Percentiles rank a stretch among this genome's conserved stretches.
phyloP scores from a whole-genome alignment of 1,140 invertebrate species.

The Trichomalopsis sarcophagae region DNA sequence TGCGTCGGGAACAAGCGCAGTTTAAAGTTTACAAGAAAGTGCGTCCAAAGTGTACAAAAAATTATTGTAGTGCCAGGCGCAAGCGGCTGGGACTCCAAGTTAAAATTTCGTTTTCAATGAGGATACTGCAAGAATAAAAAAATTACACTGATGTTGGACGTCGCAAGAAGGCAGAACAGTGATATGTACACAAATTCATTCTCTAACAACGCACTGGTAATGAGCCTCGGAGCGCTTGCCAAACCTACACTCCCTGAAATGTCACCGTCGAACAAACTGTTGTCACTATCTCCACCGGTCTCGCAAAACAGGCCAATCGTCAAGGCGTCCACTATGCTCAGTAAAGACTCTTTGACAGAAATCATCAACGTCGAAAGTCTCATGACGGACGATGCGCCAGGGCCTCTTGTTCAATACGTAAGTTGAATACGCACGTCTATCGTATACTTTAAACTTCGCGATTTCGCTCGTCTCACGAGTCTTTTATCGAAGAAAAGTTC shows the following conservation, averaged over 20 bases:
- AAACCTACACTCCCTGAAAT: conserved; percentile 9
- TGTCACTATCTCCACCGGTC: not conserved
- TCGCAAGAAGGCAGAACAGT: conserved; percentile 21
- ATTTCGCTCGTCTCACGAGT: no score
- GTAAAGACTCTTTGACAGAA: conserved; percentile 57
- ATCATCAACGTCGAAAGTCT: conserved; percentile 59
- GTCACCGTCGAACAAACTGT: not conserved
- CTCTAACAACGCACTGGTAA: conserved; percentile 49
- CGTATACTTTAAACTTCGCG: no score
- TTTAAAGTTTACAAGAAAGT: no score
- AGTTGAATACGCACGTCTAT: conserved; percentile 12
- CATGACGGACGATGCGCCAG: conserved; percentile 39
- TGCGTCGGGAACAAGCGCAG: no score
- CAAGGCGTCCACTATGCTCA: conserved; percentile 55
- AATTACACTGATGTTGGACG: conserved; percentile 48
- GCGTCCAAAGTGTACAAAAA: not conserved
- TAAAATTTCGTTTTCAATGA: not conserved
- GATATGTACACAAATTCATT: conserved; percentile 54
- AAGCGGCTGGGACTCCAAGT: not conserved
- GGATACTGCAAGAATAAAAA: not conserved
- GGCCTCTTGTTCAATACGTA: conserved; percentile 58
- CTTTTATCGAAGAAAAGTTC: not conserved
- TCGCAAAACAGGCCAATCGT: conserved; percentile 51
- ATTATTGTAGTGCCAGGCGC: not conserved
- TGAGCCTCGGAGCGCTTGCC: conserved; percentile 51